Conservation (phyloP, 2,797 vertebrate species). For the Mycteria americana region DNA sequence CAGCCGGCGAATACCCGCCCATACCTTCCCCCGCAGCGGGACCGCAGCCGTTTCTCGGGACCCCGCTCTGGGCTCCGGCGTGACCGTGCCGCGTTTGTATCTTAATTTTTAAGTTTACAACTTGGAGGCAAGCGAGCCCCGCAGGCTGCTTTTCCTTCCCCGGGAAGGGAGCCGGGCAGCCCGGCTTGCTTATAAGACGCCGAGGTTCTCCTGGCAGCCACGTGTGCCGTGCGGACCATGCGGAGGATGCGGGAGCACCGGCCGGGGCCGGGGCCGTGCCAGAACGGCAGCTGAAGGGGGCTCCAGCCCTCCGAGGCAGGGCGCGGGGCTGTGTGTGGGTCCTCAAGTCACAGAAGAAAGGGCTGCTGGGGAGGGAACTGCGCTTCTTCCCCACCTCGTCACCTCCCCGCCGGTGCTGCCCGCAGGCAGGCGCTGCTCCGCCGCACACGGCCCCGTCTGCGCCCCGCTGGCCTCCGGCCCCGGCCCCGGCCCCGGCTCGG, state of each 20-base stretch:
- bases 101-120: neutral
- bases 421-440: neutral
- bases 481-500: too few species aligned
- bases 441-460: fast-evolving
- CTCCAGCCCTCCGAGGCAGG: neutral
- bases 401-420: fast-evolving
- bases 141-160: neutral
- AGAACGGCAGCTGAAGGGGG: neutral
- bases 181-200: too few species aligned
- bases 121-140: neutral
- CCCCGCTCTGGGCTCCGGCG: neutral
- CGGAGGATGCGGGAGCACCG: neutral
- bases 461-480: too few species aligned
- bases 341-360: too few species aligned
- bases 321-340: fast-evolving
- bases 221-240: fast-evolving
- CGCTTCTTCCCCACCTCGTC: too few species aligned
- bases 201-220: neutral
- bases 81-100: too few species aligned
- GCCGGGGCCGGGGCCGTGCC: neutral
- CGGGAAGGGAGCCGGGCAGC: neutral
- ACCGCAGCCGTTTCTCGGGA: neutral
- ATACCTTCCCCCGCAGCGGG: neutral
- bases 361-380: fast-evolving
- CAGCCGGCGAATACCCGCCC: neutral